phyloP scores from a whole-genome alignment of 2,888 invertebrate species.

The Neria commutata region DNA sequence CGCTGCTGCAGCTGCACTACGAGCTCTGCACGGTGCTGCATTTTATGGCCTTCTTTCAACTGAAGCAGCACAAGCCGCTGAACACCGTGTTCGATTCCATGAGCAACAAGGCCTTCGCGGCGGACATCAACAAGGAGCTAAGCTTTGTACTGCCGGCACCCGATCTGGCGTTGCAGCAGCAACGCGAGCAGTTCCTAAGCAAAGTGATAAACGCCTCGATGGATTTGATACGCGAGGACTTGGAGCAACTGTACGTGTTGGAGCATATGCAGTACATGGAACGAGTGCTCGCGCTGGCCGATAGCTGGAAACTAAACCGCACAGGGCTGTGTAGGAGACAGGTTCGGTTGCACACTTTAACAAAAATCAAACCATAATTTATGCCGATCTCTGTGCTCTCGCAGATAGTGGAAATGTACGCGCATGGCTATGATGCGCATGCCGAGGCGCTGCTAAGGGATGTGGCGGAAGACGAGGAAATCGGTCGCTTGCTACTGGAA shows the following conservation, averaged over 20 bases:
- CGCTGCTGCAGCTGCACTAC: constrained; percentile 79
- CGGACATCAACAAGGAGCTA: constrained; percentile 63
- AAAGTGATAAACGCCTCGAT: constrained; percentile 76
- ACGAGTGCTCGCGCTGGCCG: constrained; percentile 72
- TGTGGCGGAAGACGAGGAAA: constrained; percentile 71
- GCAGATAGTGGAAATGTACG: constrained; percentile 68
- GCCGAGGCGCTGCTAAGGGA: constrained; percentile 70
- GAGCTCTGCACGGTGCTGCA: constrained; percentile 79
- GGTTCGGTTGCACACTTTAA: constrained; percentile 64
- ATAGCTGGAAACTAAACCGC: constrained; percentile 77
- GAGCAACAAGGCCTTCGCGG: constrained; percentile 65
- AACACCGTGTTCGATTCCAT: constrained; percentile 80
- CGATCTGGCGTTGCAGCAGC: constrained; percentile 72
- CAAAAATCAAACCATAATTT: neutral
- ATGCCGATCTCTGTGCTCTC: neutral
- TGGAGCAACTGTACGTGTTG: constrained; percentile 64
- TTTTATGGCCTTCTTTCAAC: constrained; percentile 78
- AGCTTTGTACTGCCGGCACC: constrained; percentile 69
- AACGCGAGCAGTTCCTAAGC: constrained; percentile 75
- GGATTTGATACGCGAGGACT: constrained; percentile 72
- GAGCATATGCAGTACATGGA: constrained; percentile 73
- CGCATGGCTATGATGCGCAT: constrained; percentile 68
- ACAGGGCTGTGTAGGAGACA: constrained; percentile 80
- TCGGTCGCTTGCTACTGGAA: constrained; percentile 75
- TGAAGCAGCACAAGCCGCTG: constrained; percentile 75